Evolutionary conservation across 2,113 vertebrate species (phyloP), one percentile per base, ranked within the genome.

Genomic region (human): DNA sequence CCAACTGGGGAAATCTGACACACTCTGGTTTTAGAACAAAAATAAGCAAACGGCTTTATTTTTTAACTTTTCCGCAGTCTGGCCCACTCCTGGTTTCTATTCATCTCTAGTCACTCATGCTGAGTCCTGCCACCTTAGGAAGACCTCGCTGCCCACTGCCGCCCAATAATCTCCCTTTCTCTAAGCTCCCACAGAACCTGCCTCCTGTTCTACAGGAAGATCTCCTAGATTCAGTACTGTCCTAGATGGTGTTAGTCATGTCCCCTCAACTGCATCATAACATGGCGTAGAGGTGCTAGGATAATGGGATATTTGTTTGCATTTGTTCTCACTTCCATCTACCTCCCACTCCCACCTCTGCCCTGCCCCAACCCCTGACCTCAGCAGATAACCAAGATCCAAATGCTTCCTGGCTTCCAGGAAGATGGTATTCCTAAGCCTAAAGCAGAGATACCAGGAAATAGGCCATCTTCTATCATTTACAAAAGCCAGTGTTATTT

Each of bases 1-100:
- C 50, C 95, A 96, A 92, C 50, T 76, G 57, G 50, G 86, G 64
- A 92, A 87, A 70, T 59, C 90, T 85, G 22, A 90, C 23, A 48
- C 61, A 59, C 6, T 76, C 40, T 23, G 79, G 27, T 78, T 32
- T 95, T 55, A 87, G 88, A 70, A 79, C 55, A 95, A 84, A 96
- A 95, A 90, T 48, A 94, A 97, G 70, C 84, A 92, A 96, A 91
- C 32, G 79, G 27, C 40, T 95, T 90, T n/a, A 82, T 64, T 94
- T 91, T 73, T 66, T 73, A 30, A 93, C n/a, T 68, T 55, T 80
- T 93, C 61, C 25, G 5, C 25, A 27, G 32, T 75, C 87, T 86
- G 68, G 55, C 23, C 22, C 20, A 13, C n/a, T n/a, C 45, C 59
- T 57, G 25, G 35, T 75, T 76, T 93, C 68, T 80, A 32, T 0